A percentile compares a stretch with the other conserved stretches of the same genome.
phyloP scores from a whole-genome alignment of 2,797 vertebrate genomes.

The Enteromius trimaculatus region DNA sequence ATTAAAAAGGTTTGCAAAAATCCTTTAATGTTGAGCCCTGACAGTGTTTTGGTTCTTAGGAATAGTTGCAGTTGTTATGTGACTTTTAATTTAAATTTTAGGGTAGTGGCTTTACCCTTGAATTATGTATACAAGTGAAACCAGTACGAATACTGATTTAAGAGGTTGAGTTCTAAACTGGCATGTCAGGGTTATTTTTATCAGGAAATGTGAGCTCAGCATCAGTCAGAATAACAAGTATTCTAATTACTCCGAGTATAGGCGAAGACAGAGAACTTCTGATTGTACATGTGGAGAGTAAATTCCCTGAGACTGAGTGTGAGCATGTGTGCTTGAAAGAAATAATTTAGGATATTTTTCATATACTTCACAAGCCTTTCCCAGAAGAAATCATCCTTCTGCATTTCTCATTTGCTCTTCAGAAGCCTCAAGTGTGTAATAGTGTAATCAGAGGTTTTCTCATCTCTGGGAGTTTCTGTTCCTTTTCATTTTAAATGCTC shows the following conservation, averaged over 20 bases:
- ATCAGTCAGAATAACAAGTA: slow-evolving; percentile 27
- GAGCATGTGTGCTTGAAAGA: background rate
- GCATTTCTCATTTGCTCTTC: slow-evolving; percentile 28
- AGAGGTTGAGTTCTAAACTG: background rate
- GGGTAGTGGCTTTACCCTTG: background rate
- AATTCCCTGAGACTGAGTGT: background rate
- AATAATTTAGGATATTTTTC: slow-evolving; percentile 43
- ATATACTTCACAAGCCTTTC: slow-evolving; percentile 39
- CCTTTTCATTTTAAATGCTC: background rate
- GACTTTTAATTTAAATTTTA: slow-evolving; percentile 3
- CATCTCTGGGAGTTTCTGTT: slow-evolving; percentile 9
- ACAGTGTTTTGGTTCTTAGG: background rate
- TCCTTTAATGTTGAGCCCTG: background rate
- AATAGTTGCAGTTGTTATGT: background rate
- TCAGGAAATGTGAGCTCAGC: background rate
- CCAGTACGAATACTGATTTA: background rate
- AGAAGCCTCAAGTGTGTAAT: slow-evolving; percentile 24
- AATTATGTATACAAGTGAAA: slow-evolving; percentile 13
- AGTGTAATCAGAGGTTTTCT: slow-evolving; percentile 36
- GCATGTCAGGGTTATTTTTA: background rate
- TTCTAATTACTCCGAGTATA: background rate
- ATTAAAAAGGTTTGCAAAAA: background rate
- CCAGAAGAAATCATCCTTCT: slow-evolving; percentile 33
- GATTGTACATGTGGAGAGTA: slow-evolving; percentile 4
- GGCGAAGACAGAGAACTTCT: slow-evolving; percentile 3